Evolutionary conservation across 2,797 vertebrate species (phyloP).

Genomic region (Notolabrus celidotus): DNA sequence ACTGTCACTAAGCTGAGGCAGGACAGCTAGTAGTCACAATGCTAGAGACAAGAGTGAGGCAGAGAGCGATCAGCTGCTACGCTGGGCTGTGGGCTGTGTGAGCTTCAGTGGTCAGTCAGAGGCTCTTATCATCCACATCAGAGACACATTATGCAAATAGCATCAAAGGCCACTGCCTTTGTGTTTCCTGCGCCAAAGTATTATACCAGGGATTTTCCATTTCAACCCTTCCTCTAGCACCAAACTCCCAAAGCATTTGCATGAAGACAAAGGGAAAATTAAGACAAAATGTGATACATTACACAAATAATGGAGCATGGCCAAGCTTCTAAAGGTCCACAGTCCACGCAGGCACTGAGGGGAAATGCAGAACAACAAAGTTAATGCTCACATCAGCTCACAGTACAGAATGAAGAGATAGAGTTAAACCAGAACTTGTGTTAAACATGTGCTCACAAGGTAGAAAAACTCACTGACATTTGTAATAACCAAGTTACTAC

Average conservation of each 20-base stretch:
- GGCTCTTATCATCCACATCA: constrained; percentile 83
- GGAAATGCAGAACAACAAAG: not conserved
- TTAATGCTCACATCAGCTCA: not conserved
- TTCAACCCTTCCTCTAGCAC: constrained; percentile 39
- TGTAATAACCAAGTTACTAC: too few species aligned
- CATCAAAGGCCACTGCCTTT: constrained; percentile 73
- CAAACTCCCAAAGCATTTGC: constrained; percentile 43
- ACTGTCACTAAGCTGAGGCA: constrained; percentile 53
- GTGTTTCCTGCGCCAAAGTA: constrained; percentile 59
- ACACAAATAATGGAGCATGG: constrained; percentile 22
- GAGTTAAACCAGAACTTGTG: too few species aligned
- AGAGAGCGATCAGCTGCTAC: constrained; percentile 43
- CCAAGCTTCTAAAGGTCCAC: constrained; percentile 19
- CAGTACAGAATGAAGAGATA: too few species aligned
- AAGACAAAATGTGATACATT: constrained; percentile 8
- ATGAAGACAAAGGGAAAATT: constrained; percentile 14
- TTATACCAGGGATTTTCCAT: constrained; percentile 54
- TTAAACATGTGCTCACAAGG: too few species aligned
- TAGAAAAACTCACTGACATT: too few species aligned
- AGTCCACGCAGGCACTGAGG: not conserved
- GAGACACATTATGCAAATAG: constrained; percentile 82
- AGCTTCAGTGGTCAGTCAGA: constrained; percentile 65
- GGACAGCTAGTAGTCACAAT: constrained; percentile 43
- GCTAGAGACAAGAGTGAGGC: constrained; percentile 20
- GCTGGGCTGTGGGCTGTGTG: constrained; percentile 40